Evolutionary conservation across 2,113 vertebrate genomes (phyloP).

Genomic region (Gallinago paraguaiae): DNA sequence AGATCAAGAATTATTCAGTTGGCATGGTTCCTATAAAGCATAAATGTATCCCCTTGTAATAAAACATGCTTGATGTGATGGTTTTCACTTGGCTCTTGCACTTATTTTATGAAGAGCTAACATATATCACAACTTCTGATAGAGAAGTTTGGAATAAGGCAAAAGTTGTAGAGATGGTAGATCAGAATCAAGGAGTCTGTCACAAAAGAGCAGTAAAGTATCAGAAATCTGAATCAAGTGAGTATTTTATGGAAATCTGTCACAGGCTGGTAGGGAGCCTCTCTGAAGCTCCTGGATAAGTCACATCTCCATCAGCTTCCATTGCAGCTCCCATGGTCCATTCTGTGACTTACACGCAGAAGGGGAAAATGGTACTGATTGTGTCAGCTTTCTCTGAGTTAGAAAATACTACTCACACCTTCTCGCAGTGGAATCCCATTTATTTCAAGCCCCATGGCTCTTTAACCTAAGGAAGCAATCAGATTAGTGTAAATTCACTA

Average conservation of each 20-base stretch:
- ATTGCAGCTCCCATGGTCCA: not conserved
- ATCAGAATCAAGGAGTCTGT: slow-evolving; percentile 21
- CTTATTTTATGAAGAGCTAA: slow-evolving; percentile 61
- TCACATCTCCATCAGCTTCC: not conserved
- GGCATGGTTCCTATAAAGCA: slow-evolving; percentile 38
- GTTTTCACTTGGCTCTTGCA: slow-evolving; percentile 63
- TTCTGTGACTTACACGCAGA: not conserved
- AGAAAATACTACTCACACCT: not conserved
- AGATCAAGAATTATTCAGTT: slow-evolving; percentile 46
- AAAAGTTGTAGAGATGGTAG: slow-evolving; percentile 32
- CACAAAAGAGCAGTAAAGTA: slow-evolving; percentile 22
- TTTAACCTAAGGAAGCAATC: not conserved
- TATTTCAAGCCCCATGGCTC: not conserved
- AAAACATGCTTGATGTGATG: slow-evolving; percentile 55
- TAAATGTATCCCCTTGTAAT: slow-evolving; percentile 33
- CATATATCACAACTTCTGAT: slow-evolving; percentile 64
- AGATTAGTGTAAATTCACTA: not conserved
- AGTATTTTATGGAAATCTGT: not conserved
- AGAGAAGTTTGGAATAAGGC: slow-evolving; percentile 41
- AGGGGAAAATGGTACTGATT: not conserved
- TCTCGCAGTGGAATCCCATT: not conserved
- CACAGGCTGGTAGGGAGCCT: not conserved
- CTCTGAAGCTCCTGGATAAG: not conserved
- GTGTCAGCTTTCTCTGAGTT: not conserved
- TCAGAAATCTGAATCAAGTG: not conserved